Conservation (phyloP, 2,797 vertebrate species). For the Falco peregrinus region DNA sequence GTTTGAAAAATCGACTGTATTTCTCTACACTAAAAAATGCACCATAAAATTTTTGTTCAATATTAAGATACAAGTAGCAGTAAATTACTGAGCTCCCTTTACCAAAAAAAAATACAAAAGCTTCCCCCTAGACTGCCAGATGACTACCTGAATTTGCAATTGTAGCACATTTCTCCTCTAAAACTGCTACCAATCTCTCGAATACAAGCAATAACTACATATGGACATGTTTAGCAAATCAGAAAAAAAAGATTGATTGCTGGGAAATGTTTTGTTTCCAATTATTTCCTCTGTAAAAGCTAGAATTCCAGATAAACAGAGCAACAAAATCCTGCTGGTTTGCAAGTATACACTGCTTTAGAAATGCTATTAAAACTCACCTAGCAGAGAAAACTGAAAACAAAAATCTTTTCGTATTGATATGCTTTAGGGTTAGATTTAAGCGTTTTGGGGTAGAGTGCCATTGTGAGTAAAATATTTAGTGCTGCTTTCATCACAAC, state of each 20-base stretch:
- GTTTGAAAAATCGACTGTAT: not conserved
- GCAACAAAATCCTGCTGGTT: not conserved
- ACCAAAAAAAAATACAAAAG: not conserved
- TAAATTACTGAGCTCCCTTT: not conserved
- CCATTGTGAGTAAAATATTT: not conserved
- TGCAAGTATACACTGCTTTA: not conserved
- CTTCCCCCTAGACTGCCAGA: not conserved
- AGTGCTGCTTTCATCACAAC: not conserved
- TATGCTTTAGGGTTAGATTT: not conserved
- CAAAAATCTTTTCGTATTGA: not conserved
- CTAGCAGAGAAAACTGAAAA: constrained; percentile 34
- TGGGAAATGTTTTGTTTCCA: constrained; percentile 42
- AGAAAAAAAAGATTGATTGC: constrained; percentile 19
- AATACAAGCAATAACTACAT: constrained; percentile 23
- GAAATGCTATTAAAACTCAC: not conserved
- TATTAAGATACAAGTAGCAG: not conserved
- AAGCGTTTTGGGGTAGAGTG: not conserved
- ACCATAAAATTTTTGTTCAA: not conserved
- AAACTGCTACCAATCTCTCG: constrained; percentile 34
- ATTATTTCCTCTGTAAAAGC: not conserved
- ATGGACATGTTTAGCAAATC: constrained; percentile 42
- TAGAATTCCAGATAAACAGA: not conserved
- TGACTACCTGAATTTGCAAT: constrained; percentile 30
- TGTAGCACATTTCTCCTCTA: not conserved
- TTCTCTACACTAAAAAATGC: not conserved